Evolutionary conservation across 2,888 invertebrate genomes (phyloP).

Genomic region (Therioaphis trifolii): DNA sequence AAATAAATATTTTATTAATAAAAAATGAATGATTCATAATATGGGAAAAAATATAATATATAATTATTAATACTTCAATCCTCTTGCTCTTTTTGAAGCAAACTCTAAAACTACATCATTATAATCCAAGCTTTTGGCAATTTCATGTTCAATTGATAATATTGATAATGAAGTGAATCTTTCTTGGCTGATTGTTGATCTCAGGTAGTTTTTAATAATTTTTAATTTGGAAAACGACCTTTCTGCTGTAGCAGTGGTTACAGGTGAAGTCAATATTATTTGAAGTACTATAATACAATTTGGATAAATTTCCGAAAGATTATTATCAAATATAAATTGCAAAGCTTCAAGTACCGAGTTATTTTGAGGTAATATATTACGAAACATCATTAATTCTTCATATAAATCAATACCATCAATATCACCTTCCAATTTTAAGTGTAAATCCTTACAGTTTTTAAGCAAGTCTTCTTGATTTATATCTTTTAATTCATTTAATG

Average conservation of each 20-base stretch:
- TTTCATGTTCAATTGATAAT: not conserved
- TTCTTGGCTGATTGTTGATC: not conserved
- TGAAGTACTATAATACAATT: constrained; percentile 8
- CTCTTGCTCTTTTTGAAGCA: too few relatives aligned
- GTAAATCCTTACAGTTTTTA: constrained; percentile 4
- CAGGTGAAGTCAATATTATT: constrained; percentile 23
- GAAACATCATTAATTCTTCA: constrained; percentile 19
- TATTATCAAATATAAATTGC: constrained; percentile 21
- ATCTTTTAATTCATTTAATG: not conserved
- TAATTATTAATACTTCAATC: too few relatives aligned
- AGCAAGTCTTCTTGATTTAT: not conserved
- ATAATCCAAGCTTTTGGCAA: too few relatives aligned
- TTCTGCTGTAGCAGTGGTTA: constrained; percentile 6
- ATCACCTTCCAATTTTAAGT: not conserved
- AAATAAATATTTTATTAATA: too few relatives aligned
- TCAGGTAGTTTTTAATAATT: constrained; percentile 1
- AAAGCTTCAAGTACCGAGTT: not conserved
- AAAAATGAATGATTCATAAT: too few relatives aligned
- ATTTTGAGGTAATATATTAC: constrained; percentile 8
- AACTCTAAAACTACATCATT: too few relatives aligned
- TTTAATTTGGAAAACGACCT: constrained; percentile 9
- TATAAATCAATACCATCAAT: constrained; percentile 19
- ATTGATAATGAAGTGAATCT: constrained; percentile 13
- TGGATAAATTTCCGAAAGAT: constrained; percentile 5
- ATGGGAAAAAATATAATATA: too few relatives aligned